Evolutionary conservation across 2,113 vertebrate species (phyloP).

Genomic region (Cricetomys ansorgei): DNA sequence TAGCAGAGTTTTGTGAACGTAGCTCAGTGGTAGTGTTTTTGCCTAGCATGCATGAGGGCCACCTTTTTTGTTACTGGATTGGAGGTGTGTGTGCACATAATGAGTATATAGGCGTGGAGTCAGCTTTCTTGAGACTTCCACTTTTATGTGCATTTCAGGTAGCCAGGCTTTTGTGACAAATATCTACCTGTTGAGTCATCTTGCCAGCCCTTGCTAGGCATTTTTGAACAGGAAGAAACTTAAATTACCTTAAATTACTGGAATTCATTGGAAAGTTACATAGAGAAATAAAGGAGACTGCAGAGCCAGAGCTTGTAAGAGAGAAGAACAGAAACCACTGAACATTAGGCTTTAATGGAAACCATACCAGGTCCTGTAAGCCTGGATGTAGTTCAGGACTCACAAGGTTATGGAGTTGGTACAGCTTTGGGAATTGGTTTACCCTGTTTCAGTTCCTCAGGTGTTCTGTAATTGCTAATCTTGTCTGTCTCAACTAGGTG

Average conservation of each 20-base stretch:
- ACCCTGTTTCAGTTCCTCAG: not conserved
- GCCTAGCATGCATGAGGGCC: not conserved
- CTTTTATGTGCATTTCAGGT: not conserved
- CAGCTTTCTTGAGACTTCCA: not conserved
- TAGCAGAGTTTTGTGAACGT: not conserved
- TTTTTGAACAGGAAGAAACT: conserved; percentile 30
- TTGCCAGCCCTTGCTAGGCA: not conserved
- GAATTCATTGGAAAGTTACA: conserved; percentile 11
- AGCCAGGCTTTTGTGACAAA: not conserved
- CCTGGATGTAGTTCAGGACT: not conserved
- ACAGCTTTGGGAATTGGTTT: not conserved
- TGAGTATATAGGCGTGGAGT: not conserved
- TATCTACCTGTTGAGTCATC: not conserved
- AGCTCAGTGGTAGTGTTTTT: not conserved
- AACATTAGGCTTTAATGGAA: not conserved
- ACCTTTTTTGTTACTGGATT: not conserved
- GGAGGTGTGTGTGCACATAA: not conserved
- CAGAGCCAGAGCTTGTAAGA: not conserved
- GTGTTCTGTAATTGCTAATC: not conserved
- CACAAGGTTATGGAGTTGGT: not conserved
- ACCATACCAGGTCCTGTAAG: not conserved
- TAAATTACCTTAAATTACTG: not conserved
- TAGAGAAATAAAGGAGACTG: not conserved
- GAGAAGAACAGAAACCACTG: not conserved
- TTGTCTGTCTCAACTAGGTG: not conserved